Evolutionary conservation across 2,797 vertebrate genomes (phyloP).

Genomic region (Pseudochromis fuscus): DNA sequence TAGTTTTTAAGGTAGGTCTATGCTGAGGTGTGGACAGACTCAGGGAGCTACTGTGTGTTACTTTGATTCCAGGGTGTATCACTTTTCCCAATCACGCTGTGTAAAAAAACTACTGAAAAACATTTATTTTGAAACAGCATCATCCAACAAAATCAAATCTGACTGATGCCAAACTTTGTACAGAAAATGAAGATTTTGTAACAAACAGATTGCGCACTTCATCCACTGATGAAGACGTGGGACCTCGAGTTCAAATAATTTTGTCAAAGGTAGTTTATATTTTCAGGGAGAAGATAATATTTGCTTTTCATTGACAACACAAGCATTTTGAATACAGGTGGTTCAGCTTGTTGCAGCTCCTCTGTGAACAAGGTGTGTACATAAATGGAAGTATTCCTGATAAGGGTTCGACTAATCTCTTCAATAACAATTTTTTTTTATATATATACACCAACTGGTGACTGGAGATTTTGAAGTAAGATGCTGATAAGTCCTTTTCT

Average conservation of each 20-base stretch:
- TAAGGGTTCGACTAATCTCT: too few species aligned
- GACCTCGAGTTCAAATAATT: too few species aligned
- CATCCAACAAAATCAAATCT: background rate
- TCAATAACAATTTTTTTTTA: too few species aligned
- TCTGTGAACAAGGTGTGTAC: background rate
- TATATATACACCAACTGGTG: too few species aligned
- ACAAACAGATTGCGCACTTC: background rate
- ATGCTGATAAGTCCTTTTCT: too few species aligned
- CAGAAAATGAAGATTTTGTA: too few species aligned
- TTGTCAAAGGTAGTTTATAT: background rate
- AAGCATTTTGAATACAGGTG: background rate
- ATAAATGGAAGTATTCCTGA: background rate
- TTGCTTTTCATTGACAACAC: background rate
- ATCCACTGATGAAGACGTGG: background rate
- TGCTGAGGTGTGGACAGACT: background rate
- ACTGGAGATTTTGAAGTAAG: too few species aligned
- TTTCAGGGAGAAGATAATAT: background rate
- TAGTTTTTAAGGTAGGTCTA: background rate
- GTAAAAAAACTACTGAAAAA: too few species aligned
- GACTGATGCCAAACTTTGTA: background rate
- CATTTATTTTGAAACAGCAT: background rate
- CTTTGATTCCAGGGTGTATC: background rate
- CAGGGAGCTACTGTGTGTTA: background rate
- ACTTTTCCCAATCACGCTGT: background rate
- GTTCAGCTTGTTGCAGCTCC: background rate